Base-by-base conservation (phyloP, 2,113 vertebrate species). In the Odocoileus hemionus region DNA sequence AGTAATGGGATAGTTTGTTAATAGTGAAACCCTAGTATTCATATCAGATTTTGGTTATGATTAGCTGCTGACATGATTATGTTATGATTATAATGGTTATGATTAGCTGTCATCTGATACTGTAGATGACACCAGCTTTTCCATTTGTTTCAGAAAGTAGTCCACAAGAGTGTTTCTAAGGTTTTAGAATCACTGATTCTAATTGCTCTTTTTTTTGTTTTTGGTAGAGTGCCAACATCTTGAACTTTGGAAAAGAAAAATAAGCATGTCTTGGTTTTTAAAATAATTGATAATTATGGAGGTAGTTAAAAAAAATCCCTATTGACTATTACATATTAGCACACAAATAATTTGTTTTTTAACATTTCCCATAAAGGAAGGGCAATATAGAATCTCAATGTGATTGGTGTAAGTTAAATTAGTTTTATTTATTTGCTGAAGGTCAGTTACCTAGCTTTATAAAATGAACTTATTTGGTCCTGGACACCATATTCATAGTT, bases 401-500 rank as follows among this genome's bases (percentile, higher is more conserved):
- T 84, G 91, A 30, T 50, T 80, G 45, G 8, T 86, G 7, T 94
- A 80, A 82, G 28, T 92, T 54, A 92, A 89, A 67, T 82, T 58
- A 79, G 61, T 96, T 85, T 15, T 92, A 55, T 87, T 52, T 61
- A n/a, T 87, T 80, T 95, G 28, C 13, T 70, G 54, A 91, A 96
- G 26, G 14, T 52, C 61, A 60, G 3, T 89, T 82, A 83, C 23
- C 17, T 84, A 95, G 74, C 25, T 96, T 88, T 16, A 80, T 80
- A 89, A 79, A 30, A 83, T 92, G 70, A 87, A 64, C 74, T 64
- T 60, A 70, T 78, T 70, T 95, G 36, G 15, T 76, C 10, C 52
- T 86, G 43, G 30, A 60, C 10, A 82, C 23, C n/a, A 47, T 76
- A 52, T 43, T 88, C 30, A 39, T 78, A 30, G 43, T 54, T 25